phyloP scores from a whole-genome alignment of 2,797 vertebrate species.

The Helostoma temminkii region DNA sequence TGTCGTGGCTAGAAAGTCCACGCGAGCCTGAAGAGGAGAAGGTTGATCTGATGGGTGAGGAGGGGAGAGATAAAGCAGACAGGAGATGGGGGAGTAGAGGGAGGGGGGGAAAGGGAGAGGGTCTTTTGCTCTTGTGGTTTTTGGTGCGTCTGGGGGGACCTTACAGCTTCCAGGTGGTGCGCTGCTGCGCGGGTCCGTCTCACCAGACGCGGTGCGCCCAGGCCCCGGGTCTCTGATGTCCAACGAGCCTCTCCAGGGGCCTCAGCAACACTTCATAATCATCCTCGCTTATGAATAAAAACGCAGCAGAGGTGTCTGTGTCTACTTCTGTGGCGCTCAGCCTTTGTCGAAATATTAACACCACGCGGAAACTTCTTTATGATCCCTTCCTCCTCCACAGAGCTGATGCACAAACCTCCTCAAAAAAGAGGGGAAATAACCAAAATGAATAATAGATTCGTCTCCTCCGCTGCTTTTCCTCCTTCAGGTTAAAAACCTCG shows the following conservation, averaged over 20 bases:
- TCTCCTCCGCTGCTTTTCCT: constrained; percentile 18
- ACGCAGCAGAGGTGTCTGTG: not conserved
- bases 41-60: no score
- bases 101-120: constrained; percentile 28
- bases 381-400: constrained; percentile 27
- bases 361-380: constrained; percentile 59
- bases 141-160: constrained; percentile 61
- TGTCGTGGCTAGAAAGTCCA: constrained; percentile 73
- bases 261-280: constrained; percentile 60
- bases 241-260: constrained; percentile 45
- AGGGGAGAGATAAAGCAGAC: constrained; percentile 13
- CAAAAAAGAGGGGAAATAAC: not conserved
- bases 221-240: constrained; percentile 58
- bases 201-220: constrained; percentile 63
- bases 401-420: constrained; percentile 27
- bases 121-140: not conserved
- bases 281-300: constrained; percentile 10
- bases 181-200: constrained; percentile 54
- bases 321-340: constrained; percentile 30
- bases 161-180: constrained; percentile 79
- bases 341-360: constrained; percentile 18
- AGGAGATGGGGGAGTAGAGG: constrained; percentile 19
- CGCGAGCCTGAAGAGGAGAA: constrained; percentile 48
- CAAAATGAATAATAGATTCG: not conserved
- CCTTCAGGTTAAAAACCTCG: constrained; percentile 46